Percentiles rank a stretch among this genome's conserved stretches.
Evolutionary conservation across 2,797 vertebrate genomes (phyloP).

Genomic region (Rhynchotus rufescens): DNA sequence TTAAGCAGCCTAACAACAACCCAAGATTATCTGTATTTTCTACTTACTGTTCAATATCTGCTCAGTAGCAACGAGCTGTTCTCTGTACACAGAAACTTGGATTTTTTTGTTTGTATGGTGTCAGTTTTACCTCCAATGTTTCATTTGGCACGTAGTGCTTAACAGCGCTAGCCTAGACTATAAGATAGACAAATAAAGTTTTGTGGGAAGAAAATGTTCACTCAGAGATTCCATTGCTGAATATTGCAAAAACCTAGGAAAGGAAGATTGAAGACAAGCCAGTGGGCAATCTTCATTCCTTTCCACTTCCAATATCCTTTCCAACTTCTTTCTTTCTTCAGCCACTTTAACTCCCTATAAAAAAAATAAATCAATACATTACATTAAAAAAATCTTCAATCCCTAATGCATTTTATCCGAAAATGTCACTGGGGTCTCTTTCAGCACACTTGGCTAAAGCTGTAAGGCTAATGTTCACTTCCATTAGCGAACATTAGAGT

Average conservation of each 20-base stretch:
- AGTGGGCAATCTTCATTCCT: constrained; percentile 15
- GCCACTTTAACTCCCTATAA: neutral
- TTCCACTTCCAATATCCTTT: constrained; percentile 38
- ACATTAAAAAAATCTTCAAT: neutral
- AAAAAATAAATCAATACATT: neutral
- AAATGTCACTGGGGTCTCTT: neutral
- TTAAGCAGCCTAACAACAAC: neutral
- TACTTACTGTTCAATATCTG: neutral
- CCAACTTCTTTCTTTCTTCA: neutral
- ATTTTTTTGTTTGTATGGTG: constrained; percentile 22
- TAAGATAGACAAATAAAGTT: constrained; percentile 60
- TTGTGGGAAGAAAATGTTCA: constrained; percentile 61
- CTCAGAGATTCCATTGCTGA: constrained; percentile 54
- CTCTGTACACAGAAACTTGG: constrained; percentile 1
- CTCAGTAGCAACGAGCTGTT: neutral
- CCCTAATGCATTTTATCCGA: neutral
- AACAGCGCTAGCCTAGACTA: neutral
- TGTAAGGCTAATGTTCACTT: neutral
- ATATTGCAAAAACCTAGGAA: constrained; percentile 55
- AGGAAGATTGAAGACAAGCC: constrained; percentile 19
- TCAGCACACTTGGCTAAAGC: neutral
- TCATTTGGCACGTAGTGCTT: constrained; percentile 15
- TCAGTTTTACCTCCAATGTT: constrained; percentile 38
- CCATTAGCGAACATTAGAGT: constrained; percentile 2
- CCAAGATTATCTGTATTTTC: neutral